Evolutionary conservation across 2,797 vertebrate species (phyloP), one percentile per base, ranked within the genome.

Genomic region (Psittacula derbiana): DNA sequence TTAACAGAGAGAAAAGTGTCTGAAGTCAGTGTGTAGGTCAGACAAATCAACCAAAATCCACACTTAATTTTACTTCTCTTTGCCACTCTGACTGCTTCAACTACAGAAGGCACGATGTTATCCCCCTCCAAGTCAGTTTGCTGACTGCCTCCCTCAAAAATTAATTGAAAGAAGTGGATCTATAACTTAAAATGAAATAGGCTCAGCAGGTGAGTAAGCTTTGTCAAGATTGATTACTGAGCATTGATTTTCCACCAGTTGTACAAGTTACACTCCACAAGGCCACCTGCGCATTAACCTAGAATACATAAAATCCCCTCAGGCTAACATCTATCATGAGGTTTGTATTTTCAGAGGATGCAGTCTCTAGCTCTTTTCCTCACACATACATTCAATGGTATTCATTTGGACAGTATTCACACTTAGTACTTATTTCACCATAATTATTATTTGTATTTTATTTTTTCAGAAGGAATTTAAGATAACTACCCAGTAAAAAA

Each of bases 131-230:
- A 93, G 67, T 55, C 46, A 67, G 75, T 95, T 81, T 97, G 47
- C 75, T 87, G 74, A 90, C 86, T 84, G 52, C 8, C 64, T 95
- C 75, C 50, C 72, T 92, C 85, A 91, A 91, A 93, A 96, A 95
- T 85, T 94, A 96, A 96, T 92, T 92, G 91, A 80, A 96, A 86
- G 57, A 88, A 94, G 86, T 71, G 62, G 70, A 58, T 86, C 50
- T 90, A 62, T 76, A 91, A 90, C 95, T 95, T 86, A 76, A 96
- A 97, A 92, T 41, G 67, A 90, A 96, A 92, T 55, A 92, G 86
- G 21, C 91, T 93, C 94, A 97, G 94, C 90, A 92, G 94, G 92
- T 81, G 84, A 92, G 52, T 72, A 95, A 96, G 83, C 46, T 92
- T 94, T 95, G 58, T 93, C 69, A 84, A 86, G 92, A 96, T 1